Percentiles rank a stretch among this genome's conserved stretches.
phyloP scores from a whole-genome alignment of 2,888 invertebrate species.

The Callinectes sapidus region DNA sequence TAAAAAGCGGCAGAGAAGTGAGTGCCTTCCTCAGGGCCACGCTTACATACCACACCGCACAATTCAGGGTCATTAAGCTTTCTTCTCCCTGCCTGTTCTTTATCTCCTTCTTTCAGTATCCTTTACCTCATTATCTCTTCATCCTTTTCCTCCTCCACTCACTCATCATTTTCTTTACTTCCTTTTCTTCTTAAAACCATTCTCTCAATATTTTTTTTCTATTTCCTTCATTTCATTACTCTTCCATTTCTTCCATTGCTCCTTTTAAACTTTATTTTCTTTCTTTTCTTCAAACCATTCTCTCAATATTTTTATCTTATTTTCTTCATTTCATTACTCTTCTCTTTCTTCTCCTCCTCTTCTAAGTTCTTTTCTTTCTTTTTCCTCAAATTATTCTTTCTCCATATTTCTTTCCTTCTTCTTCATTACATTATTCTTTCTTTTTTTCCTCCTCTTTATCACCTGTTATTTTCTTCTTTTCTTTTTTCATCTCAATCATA shows the following conservation, averaged over 20 bases:
- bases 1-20: background rate
- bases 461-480: background rate
- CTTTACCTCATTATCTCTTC: background rate
- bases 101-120: background rate
- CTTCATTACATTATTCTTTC: background rate
- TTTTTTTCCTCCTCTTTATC: background rate
- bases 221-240: background rate
- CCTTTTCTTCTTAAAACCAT: background rate
- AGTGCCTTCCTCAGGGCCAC: background rate
- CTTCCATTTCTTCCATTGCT: background rate
- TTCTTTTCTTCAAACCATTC: background rate
- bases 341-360: background rate
- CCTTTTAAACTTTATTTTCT: background rate
- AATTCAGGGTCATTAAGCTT: background rate
- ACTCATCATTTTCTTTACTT: background rate
- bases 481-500: background rate
- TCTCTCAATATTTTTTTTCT: background rate
- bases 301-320: background rate
- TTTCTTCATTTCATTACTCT: background rate
- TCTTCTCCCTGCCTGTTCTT: background rate
- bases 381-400: background rate
- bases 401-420: background rate
- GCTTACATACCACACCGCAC: background rate
- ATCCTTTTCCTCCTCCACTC: background rate
- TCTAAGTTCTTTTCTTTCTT: too few species aligned